phyloP scores from a whole-genome alignment of 1,140 invertebrate genomes.

The Ganaspis sp. region DNA sequence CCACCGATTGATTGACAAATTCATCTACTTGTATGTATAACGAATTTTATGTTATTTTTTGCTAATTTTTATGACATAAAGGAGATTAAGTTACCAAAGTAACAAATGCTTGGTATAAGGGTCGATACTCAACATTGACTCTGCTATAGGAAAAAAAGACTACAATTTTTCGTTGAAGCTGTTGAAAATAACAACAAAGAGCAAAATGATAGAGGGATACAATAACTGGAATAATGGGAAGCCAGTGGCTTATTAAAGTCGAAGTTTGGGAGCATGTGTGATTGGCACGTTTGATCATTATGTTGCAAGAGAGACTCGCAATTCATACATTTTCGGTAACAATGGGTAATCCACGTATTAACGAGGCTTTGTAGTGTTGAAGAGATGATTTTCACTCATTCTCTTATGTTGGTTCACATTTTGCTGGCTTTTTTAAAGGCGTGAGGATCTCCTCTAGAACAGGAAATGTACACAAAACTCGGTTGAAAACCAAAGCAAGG shows the following conservation, averaged over 20 bases:
- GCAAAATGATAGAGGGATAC: no score
- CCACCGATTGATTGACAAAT: no score
- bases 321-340: conserved; percentile 46
- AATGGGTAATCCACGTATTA: conserved; percentile 62
- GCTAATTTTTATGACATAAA: no score
- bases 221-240: background rate
- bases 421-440: background rate
- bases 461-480: background rate
- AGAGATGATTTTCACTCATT: conserved; percentile 55
- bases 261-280: background rate
- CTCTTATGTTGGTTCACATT: background rate
- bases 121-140: no score
- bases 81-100: no score
- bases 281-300: background rate
- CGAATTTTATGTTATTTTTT: no score
- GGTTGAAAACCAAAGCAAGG: background rate
- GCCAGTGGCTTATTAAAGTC: background rate
- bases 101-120: no score
- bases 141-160: no score
- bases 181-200: no score
- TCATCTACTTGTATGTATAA: no score
- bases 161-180: no score
- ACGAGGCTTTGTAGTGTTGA: conserved; percentile 53
- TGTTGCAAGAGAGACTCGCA: conserved; percentile 37
- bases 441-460: background rate